Conservation (phyloP, 2,888 invertebrate species). For the Tetheella fluctuosa region DNA sequence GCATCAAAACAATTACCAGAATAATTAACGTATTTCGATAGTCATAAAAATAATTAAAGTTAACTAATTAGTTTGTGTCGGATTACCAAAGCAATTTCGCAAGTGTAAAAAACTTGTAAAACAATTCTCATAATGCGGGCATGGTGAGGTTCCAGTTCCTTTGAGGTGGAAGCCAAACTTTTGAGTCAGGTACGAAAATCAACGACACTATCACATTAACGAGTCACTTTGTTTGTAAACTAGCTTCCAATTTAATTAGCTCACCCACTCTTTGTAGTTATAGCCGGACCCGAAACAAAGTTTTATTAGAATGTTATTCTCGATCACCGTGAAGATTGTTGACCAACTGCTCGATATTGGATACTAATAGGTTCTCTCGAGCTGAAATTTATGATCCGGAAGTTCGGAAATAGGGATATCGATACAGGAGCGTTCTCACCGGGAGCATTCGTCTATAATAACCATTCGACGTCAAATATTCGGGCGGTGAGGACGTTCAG, state of each 20-base stretch:
- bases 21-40: neutral
- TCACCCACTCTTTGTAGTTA: conserved; percentile 39
- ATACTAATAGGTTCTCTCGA: neutral
- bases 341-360: neutral
- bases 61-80: conserved; percentile 30
- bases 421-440: too few species aligned
- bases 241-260: conserved; percentile 67
- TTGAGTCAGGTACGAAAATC: conserved; percentile 60
- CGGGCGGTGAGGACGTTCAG: too few species aligned
- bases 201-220: conserved; percentile 69
- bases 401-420: neutral
- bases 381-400: neutral
- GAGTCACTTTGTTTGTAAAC: conserved; percentile 62
- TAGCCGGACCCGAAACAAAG: conserved; percentile 16
- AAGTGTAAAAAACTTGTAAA: conserved; percentile 50
- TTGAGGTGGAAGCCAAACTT: conserved; percentile 57
- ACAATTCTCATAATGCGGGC: conserved; percentile 49
- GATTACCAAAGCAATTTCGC: conserved; percentile 28
- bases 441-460: too few species aligned
- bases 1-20: neutral
- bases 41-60: conserved; percentile 14
- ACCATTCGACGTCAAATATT: too few species aligned
- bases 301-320: conserved; percentile 17
- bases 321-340: conserved; percentile 3
- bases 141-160: conserved; percentile 43